These are phyloP conservation scores for Chiloscyllium plagiosum DNA, from an alignment of 2,113 vertebrate species.

Conservation along the genomic window DNA sequence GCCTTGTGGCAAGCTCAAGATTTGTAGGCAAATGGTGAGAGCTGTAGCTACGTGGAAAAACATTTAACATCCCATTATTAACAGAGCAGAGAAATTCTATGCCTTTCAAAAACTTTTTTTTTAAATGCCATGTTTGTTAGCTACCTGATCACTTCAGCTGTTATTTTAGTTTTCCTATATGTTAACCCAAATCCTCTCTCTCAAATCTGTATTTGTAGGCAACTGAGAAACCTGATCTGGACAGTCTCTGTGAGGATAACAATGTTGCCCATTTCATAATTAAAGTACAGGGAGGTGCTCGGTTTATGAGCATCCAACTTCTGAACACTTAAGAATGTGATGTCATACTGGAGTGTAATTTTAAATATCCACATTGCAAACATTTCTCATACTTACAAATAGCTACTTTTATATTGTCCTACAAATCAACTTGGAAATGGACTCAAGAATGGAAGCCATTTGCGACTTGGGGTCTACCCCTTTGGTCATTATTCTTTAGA, in stretches of 20 bases:
- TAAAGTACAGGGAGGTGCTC: too few species aligned
- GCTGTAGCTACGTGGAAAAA: neutral
- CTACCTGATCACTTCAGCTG: neutral
- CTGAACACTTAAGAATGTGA: too few species aligned
- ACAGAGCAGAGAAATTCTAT: neutral
- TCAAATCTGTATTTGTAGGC: neutral
- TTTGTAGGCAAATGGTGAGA: neutral
- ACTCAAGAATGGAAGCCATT: too few species aligned
- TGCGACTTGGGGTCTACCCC: too few species aligned
- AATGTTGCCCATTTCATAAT: neutral
- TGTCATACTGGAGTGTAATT: too few species aligned
- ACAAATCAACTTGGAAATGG: too few species aligned
- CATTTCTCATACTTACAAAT: too few species aligned
- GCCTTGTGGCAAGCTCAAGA: neutral
- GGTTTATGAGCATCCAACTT: too few species aligned
- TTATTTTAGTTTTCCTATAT: neutral
- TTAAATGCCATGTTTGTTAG: neutral
- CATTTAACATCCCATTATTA: neutral
- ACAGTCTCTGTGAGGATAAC: neutral
- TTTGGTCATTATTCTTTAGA: neutral
- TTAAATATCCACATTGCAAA: too few species aligned
- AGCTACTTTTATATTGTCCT: too few species aligned
- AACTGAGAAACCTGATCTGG: neutral
- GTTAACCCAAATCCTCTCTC: neutral
- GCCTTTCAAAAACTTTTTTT: neutral